Percentiles rank a stretch among this genome's conserved stretches.
Evolutionary conservation across 2,888 invertebrate species (phyloP).

Genomic region (Parnassius apollo): DNA sequence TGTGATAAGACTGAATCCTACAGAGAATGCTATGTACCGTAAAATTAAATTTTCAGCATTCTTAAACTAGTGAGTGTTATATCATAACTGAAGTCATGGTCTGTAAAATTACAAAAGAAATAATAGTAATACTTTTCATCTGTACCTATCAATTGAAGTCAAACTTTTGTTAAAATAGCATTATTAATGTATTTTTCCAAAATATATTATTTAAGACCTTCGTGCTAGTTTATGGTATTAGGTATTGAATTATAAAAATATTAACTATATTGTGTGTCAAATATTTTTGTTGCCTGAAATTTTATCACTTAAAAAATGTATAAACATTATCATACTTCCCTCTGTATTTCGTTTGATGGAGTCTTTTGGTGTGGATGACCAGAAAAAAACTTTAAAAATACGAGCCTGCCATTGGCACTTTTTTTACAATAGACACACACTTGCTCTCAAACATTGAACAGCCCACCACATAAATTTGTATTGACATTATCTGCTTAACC

Average conservation of each 20-base stretch:
- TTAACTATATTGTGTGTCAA: too few species aligned
- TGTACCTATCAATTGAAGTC: neutral
- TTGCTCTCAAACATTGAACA: slow-evolving; percentile 5
- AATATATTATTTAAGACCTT: too few species aligned
- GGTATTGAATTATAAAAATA: too few species aligned
- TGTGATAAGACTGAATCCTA: slow-evolving; percentile 53
- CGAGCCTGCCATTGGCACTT: slow-evolving; percentile 24
- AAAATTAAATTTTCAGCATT: slow-evolving; percentile 8
- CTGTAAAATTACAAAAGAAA: neutral
- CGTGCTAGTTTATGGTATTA: too few species aligned
- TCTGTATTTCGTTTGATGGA: slow-evolving; percentile 3
- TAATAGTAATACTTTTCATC: neutral
- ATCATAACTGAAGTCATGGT: neutral
- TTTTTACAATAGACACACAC: slow-evolving; percentile 18
- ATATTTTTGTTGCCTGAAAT: too few species aligned
- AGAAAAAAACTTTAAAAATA: slow-evolving; percentile 19
- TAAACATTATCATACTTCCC: too few species aligned
- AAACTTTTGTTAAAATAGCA: neutral
- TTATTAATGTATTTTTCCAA: neutral
- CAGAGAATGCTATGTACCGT: slow-evolving; percentile 38
- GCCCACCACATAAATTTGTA: slow-evolving; percentile 8
- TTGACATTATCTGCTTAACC: slow-evolving; percentile 22
- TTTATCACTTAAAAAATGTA: too few species aligned
- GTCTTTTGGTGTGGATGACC: slow-evolving; percentile 22
- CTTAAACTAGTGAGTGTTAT: slow-evolving; percentile 9